Evolutionary conservation across 1,140 invertebrate genomes (phyloP).

Genomic region (Helicoverpa armigera): DNA sequence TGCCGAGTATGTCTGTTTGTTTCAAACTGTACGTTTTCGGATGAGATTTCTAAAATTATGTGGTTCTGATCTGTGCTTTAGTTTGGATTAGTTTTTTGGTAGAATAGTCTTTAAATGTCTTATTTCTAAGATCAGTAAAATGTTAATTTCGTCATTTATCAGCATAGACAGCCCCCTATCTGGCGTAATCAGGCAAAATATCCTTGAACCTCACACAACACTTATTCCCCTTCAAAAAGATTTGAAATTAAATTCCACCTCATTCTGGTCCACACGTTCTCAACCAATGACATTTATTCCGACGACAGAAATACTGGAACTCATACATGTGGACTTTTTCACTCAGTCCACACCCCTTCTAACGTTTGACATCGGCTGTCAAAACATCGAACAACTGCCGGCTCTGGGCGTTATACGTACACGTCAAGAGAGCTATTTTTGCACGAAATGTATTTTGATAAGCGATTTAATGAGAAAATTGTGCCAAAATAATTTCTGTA

Average conservation of each 20-base stretch:
- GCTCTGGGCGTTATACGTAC: background rate
- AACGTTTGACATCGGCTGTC: slow-evolving; percentile 39
- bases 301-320: slow-evolving; percentile 2
- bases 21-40: slow-evolving; percentile 36
- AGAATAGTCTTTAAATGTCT: no score
- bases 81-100: no score
- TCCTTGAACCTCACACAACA: no score
- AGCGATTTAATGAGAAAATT: slow-evolving; percentile 37
- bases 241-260: background rate
- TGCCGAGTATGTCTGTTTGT: slow-evolving; percentile 29
- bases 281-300: slow-evolving; percentile 11
- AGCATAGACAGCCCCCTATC: no score
- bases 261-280: background rate
- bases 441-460: slow-evolving; percentile 30
- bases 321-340: background rate
- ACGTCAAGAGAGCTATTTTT: slow-evolving; percentile 27
- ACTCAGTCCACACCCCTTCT: slow-evolving; percentile 22
- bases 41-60: slow-evolving; percentile 10
- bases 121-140: no score
- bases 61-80: background rate
- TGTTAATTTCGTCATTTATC: no score
- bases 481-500: slow-evolving; percentile 37
- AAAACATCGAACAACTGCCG: slow-evolving; percentile 32
- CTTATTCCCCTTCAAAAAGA: background rate
- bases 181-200: no score